phyloP scores from a whole-genome alignment of 92 coral and sea anemone species.

The Diadumene lineata region DNA sequence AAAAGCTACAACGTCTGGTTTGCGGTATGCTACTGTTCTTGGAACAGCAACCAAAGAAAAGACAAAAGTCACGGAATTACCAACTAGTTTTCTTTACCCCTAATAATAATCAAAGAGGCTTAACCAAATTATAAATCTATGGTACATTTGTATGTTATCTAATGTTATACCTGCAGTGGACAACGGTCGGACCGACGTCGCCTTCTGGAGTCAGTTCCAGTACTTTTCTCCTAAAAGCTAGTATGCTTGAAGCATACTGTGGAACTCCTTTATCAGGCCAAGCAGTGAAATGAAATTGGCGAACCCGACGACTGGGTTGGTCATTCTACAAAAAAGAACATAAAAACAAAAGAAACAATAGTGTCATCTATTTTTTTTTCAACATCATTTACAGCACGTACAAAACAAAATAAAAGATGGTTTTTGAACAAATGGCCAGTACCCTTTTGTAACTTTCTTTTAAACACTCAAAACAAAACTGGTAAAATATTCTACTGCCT shows the following conservation, averaged over 20 bases:
- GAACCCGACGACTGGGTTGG: constrained; percentile 22
- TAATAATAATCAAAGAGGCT: background rate
- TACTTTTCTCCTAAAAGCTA: constrained; percentile 39
- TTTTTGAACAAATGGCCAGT: too few species aligned
- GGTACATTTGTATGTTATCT: background rate
- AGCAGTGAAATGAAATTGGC: constrained; percentile 57
- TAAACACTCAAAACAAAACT: too few species aligned
- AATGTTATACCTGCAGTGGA: constrained; percentile 56
- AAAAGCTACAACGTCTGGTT: too few species aligned
- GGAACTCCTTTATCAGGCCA: constrained; percentile 75
- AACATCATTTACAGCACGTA: too few species aligned
- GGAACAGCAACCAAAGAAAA: too few species aligned
- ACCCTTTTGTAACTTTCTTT: too few species aligned
- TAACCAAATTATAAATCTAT: background rate
- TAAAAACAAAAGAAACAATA: background rate
- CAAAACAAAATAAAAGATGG: too few species aligned
- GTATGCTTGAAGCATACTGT: constrained; percentile 39
- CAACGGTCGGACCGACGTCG: constrained; percentile 31
- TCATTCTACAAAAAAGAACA: constrained; percentile 24
- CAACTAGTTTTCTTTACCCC: too few species aligned
- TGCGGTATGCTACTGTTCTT: too few species aligned
- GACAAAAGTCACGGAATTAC: too few species aligned
- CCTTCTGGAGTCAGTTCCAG: constrained; percentile 16
- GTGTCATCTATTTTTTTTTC: background rate
- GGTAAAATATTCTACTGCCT: too few species aligned